phyloP scores from a whole-genome alignment of 2,797 vertebrate species.

The Meriones psammophilus region DNA sequence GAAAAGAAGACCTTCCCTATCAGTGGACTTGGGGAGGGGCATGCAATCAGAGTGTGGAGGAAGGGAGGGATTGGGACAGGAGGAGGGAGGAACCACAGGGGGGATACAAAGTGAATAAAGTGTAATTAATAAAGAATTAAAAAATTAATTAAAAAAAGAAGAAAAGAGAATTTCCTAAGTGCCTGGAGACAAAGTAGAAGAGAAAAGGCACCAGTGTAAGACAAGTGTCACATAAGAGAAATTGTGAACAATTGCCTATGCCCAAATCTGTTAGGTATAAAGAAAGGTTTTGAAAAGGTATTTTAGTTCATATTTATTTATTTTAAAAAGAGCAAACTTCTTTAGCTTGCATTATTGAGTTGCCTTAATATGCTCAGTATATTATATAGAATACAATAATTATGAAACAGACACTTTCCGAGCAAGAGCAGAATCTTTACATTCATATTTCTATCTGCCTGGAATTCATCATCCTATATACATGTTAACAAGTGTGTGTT shows the following conservation, averaged over 20 bases:
- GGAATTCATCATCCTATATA: neutral
- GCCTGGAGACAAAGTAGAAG: conserved; percentile 45
- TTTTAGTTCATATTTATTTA: conserved; percentile 6
- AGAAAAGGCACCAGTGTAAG: conserved; percentile 32
- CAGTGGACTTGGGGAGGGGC: too few species aligned
- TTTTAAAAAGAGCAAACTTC: conserved; percentile 24
- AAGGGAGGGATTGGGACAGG: too few species aligned
- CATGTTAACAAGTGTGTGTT: neutral
- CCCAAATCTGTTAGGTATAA: conserved; percentile 53
- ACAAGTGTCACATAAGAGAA: neutral
- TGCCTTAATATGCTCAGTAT: neutral
- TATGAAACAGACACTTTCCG: neutral
- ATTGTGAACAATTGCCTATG: neutral
- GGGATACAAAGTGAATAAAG: too few species aligned
- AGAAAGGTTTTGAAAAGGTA: conserved; percentile 53
- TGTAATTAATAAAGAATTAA: too few species aligned
- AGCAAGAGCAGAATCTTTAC: neutral
- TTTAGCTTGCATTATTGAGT: conserved; percentile 29
- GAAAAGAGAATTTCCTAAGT: conserved; percentile 47
- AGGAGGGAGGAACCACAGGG: too few species aligned
- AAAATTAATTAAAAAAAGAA: neutral
- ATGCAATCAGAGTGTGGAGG: too few species aligned
- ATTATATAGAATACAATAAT: neutral
- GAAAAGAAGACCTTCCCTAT: too few species aligned
- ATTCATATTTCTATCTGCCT: neutral